These are phyloP conservation scores for Mormyrops attenuatus DNA, from an alignment of 2,797 vertebrate species.

Conservation along the genomic window DNA sequence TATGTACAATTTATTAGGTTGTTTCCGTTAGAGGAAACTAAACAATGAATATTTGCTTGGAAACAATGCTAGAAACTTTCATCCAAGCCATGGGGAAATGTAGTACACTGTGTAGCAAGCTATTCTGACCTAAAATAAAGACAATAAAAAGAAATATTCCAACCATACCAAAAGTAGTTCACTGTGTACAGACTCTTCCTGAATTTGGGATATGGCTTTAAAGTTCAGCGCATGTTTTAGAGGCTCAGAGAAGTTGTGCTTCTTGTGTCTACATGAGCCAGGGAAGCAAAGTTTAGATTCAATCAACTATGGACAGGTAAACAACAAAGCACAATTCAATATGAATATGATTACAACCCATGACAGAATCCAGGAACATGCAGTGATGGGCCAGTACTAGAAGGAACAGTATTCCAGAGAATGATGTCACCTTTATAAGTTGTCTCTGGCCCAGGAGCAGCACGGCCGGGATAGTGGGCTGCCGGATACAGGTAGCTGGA, in stretches of 20 bases:
- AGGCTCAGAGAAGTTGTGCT: neutral
- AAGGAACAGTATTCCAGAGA: neutral
- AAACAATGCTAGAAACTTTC: neutral
- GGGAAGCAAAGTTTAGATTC: neutral
- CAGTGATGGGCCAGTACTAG: neutral
- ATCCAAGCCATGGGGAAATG: neutral
- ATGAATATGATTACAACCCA: neutral
- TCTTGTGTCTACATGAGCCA: neutral
- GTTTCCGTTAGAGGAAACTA: neutral
- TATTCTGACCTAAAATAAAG: neutral
- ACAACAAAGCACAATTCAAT: neutral
- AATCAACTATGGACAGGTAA: neutral
- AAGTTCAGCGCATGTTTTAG: neutral
- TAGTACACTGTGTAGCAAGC: neutral
- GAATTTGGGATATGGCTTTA: neutral
- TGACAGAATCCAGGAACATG: neutral
- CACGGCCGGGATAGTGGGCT: slow-evolving; percentile 47
- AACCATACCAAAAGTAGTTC: neutral
- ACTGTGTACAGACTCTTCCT: neutral
- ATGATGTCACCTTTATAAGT: slow-evolving; percentile 59
- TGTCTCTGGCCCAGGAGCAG: slow-evolving; percentile 59
- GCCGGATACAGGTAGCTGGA: slow-evolving; percentile 54
- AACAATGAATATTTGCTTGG: neutral
- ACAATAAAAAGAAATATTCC: neutral
- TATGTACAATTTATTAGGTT: neutral